A percentile compares a stretch with the other conserved stretches of the same genome.
phyloP scores from a whole-genome alignment of 1,140 invertebrate species.

The Ericerus pela region DNA sequence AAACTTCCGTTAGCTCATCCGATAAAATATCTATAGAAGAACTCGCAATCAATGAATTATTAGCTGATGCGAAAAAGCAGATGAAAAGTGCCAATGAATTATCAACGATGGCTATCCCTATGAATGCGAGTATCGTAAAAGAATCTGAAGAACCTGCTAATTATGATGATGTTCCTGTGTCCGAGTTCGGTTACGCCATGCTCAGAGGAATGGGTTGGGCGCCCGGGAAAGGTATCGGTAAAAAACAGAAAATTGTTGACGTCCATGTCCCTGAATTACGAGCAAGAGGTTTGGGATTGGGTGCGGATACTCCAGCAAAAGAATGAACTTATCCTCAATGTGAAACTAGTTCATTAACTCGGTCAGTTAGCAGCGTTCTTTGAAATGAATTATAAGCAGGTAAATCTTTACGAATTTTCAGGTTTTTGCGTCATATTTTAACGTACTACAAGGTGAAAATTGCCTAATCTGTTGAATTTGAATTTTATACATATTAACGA shows the following conservation, averaged over 20 bases:
- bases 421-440: too few species aligned
- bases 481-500: too few species aligned
- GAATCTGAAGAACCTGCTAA: constrained; percentile 63
- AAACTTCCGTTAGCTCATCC: constrained; percentile 23
- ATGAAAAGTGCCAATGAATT: constrained; percentile 27
- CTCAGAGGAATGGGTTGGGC: constrained; percentile 90
- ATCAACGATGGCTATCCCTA: constrained; percentile 34
- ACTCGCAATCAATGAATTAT: constrained; percentile 39
- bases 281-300: constrained; percentile 82
- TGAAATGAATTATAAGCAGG: too few species aligned
- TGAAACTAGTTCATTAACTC: too few species aligned
- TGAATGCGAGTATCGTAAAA: constrained; percentile 37
- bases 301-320: too few species aligned
- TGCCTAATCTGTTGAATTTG: too few species aligned
- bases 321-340: too few species aligned
- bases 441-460: too few species aligned
- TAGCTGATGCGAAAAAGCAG: constrained; percentile 34
- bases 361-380: too few species aligned
- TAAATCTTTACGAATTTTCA: too few species aligned
- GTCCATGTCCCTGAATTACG: constrained; percentile 44
- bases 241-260: constrained; percentile 32
- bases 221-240: constrained; percentile 51
- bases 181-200: constrained; percentile 79
- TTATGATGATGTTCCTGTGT: constrained; percentile 78
- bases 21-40: constrained; percentile 34